phyloP scores from a whole-genome alignment of 1,140 invertebrate species.

The Ceratina japonica region DNA sequence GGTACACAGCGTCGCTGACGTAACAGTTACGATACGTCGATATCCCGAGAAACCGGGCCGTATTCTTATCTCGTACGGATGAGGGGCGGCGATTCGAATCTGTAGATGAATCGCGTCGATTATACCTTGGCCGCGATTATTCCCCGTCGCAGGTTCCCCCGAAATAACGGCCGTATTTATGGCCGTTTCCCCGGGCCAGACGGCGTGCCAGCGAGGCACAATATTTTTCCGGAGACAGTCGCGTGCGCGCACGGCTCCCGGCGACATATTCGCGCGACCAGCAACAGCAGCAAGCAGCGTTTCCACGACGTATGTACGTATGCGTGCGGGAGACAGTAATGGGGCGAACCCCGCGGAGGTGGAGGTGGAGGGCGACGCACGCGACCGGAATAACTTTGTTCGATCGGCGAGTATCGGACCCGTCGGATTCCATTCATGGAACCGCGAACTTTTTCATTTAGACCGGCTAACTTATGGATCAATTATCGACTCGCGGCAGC shows the following conservation, averaged over 20 bases:
- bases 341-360: too few relatives aligned
- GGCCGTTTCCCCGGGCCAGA: neutral
- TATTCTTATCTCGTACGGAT: neutral
- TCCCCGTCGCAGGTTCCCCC: neutral
- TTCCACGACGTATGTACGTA: neutral
- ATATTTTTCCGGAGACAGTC: constrained; percentile 6
- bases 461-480: neutral
- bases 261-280: constrained; percentile 6
- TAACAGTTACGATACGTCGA: constrained; percentile 21
- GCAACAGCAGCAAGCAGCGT: neutral
- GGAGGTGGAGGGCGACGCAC: too few relatives aligned
- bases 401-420: neutral
- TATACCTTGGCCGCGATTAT: constrained; percentile 14
- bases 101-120: constrained; percentile 1
- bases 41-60: neutral
- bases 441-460: constrained; percentile 13
- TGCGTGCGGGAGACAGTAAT: neutral
- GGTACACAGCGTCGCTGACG: too few relatives aligned
- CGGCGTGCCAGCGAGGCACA: neutral
- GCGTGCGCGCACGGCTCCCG: neutral
- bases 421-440: neutral
- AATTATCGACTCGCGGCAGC: constrained; percentile 4
- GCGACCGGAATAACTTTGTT: constrained; percentile 23
- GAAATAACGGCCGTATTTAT: constrained; percentile 5
- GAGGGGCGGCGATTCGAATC: neutral